Conservation (phyloP, 2,888 invertebrate genomes). For the Himalopsyche kuldschensis region DNA sequence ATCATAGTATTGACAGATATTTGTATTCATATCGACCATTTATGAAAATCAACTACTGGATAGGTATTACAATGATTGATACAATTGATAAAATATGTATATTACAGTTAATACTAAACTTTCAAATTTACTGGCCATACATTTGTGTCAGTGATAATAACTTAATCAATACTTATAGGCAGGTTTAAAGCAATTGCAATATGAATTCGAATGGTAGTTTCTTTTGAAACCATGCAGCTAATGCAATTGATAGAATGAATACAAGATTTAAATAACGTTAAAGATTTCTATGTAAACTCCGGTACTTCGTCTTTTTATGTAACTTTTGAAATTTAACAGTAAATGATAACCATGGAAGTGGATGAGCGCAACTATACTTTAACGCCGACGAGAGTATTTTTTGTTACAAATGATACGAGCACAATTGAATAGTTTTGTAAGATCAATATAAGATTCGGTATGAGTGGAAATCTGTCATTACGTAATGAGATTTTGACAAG, state of each 20-base stretch:
- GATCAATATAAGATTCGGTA: conserved; percentile 19
- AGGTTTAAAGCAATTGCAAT: no score
- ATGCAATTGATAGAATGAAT: no score
- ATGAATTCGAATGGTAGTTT: no score
- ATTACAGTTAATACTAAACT: no score
- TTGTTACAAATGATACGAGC: background rate
- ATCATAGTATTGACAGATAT: no score
- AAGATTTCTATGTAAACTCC: background rate
- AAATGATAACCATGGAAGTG: background rate
- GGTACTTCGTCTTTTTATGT: background rate
- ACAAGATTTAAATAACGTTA: background rate
- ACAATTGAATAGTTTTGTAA: background rate
- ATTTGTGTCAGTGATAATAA: background rate
- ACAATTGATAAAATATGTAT: no score
- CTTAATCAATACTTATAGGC: no score
- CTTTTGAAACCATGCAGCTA: no score
- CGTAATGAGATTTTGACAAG: conserved; percentile 55
- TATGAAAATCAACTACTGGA: no score
- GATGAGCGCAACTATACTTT: background rate
- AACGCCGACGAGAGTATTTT: background rate
- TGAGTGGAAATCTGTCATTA: conserved; percentile 50
- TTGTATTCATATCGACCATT: no score
- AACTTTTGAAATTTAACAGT: background rate
- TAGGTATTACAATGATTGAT: no score
- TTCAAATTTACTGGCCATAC: no score